These are phyloP conservation scores for Petrocephalus schoutedeni DNA, from an alignment of 2,797 vertebrate genomes.

Conservation along the genomic window DNA sequence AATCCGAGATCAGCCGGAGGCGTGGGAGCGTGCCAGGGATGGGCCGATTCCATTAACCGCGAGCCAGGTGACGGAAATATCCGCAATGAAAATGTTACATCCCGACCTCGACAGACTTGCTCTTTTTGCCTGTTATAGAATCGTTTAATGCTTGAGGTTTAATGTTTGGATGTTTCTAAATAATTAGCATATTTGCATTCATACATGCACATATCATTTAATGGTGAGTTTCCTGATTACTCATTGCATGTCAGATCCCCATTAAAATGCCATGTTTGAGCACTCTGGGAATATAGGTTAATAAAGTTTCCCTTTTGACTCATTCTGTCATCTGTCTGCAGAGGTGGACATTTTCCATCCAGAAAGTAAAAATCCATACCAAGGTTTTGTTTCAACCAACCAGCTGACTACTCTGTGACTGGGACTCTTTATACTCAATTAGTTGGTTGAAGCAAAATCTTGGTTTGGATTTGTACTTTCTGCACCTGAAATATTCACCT, in stretches of 20 bases:
- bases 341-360: neutral
- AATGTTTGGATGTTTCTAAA: neutral
- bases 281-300: constrained; percentile 19
- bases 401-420: neutral
- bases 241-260: neutral
- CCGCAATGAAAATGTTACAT: neutral
- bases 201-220: neutral
- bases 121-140: neutral
- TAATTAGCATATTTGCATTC: neutral
- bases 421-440: neutral
- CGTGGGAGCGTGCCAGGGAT: neutral
- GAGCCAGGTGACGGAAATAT: neutral
- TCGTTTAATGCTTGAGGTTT: neutral
- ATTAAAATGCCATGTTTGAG: constrained; percentile 17
- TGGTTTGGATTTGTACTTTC: neutral
- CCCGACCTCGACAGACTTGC: neutral
- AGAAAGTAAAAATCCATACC: neutral
- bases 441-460: neutral
- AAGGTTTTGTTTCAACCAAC: neutral
- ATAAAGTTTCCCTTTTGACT: neutral
- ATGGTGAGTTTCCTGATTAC: neutral
- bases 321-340: neutral
- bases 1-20: constrained; percentile 16
- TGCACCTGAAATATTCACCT: neutral
- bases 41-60: neutral